A percentile compares a stretch with the other conserved stretches of the same genome.
Evolutionary conservation across 1,140 invertebrate species (phyloP).

Genomic region (Watersipora subatra): DNA sequence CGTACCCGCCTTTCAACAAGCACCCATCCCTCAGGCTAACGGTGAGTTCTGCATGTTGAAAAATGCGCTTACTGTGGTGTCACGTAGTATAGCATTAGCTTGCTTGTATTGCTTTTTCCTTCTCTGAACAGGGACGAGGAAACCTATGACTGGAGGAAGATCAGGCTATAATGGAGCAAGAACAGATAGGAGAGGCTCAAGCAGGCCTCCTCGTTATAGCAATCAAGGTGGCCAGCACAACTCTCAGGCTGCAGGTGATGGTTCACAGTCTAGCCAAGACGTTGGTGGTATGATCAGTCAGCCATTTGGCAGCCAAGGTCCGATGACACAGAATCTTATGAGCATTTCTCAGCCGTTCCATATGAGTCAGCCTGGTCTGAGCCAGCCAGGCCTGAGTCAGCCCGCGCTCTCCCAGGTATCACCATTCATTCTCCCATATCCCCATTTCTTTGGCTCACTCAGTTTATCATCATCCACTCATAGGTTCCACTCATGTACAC

Average conservation of each 20-base stretch:
- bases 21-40: constrained; percentile 47
- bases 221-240: constrained; percentile 13
- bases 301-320: constrained; percentile 42
- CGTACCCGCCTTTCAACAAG: constrained; percentile 71
- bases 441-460: too few relatives aligned
- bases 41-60: too few relatives aligned
- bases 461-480: too few relatives aligned
- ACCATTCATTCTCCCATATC: too few relatives aligned
- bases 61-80: too few relatives aligned
- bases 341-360: constrained; percentile 43
- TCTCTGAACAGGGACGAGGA: too few relatives aligned
- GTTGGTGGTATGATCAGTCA: constrained; percentile 17
- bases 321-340: constrained; percentile 41
- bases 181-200: constrained; percentile 12
- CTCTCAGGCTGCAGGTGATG: constrained; percentile 7
- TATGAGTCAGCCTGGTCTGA: constrained; percentile 39
- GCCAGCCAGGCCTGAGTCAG: constrained; percentile 40
- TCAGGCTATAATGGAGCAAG: constrained; percentile 7
- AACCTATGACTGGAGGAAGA: neutral
- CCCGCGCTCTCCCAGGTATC: constrained; percentile 45
- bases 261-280: constrained; percentile 4
- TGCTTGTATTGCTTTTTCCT: too few relatives aligned
- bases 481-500: too few relatives aligned
- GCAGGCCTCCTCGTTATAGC: constrained; percentile 30
- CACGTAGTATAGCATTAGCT: too few relatives aligned